Conservation (phyloP, 2,113 vertebrate species). For the Ovis aries region ARS-UI_Ramb_v3.0 NC_056056.1:105823001-105823500, state of each 20-base stretch:
- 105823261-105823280: neutral
- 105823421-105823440: neutral
- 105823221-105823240: neutral
- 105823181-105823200: neutral
- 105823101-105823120: rapidly evolving
- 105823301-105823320: neutral
- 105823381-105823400: neutral
- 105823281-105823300: neutral
- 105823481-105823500: neutral
- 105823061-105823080: neutral
- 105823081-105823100: rapidly evolving
- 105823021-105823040: neutral
- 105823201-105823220: rapidly evolving
- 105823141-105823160: neutral
- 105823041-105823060: neutral
- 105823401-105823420: neutral
- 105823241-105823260: neutral
- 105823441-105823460: neutral
- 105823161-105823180: neutral
- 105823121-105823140: neutral
- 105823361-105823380: neutral
- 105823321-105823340: neutral
- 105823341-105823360: neutral
- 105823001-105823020: slow-evolving; percentile 8
- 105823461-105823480: neutral